Evolutionary conservation across 37 sponge, comb jelly and placozoan species (phyloP).

Genomic region (Haliclona indistincta): DNA sequence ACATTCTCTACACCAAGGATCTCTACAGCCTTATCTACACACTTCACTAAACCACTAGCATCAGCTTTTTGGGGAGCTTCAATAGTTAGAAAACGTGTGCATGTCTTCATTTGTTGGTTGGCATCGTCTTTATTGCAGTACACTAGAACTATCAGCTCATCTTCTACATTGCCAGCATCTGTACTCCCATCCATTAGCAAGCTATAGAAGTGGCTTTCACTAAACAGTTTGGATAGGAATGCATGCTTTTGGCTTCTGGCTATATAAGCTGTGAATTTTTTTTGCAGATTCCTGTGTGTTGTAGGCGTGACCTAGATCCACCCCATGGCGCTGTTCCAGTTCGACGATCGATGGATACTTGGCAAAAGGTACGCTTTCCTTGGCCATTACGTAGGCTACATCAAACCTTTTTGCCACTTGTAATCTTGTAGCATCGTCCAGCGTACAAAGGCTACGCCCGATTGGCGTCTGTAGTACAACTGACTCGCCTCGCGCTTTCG

Average conservation of each 20-base stretch:
- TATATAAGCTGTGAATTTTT: conserved; percentile 31
- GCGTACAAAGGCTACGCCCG: conserved; percentile 6
- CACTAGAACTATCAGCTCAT: conserved; percentile 52
- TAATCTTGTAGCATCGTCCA: conserved; percentile 17
- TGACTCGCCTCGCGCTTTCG: conserved; percentile 28
- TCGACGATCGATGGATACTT: conserved; percentile 38
- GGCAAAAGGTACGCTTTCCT: conserved; percentile 37
- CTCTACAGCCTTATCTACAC: conserved; percentile 23
- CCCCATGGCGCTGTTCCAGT: conserved; percentile 58
- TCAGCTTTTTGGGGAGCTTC: conserved; percentile 31
- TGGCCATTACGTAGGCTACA: conserved; percentile 28
- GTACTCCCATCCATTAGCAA: conserved; percentile 67
- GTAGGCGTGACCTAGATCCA: conserved; percentile 51
- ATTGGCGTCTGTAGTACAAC: conserved; percentile 48
- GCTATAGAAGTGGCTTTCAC: conserved; percentile 34
- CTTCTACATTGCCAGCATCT: conserved; percentile 31
- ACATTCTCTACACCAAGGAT: conserved; percentile 43
- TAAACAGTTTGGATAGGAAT: conserved; percentile 6
- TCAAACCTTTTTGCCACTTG: conserved; percentile 41
- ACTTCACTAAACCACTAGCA: conserved; percentile 60
- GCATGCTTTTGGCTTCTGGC: conserved; percentile 27
- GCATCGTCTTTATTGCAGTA: conserved; percentile 23
- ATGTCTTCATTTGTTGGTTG: conserved; percentile 20
- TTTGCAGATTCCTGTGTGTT: conserved; percentile 34
- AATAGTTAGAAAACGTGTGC: conserved; percentile 18